Conservation (phyloP, 1,140 invertebrate species). For the Temnothorax nylanderi region DNA sequence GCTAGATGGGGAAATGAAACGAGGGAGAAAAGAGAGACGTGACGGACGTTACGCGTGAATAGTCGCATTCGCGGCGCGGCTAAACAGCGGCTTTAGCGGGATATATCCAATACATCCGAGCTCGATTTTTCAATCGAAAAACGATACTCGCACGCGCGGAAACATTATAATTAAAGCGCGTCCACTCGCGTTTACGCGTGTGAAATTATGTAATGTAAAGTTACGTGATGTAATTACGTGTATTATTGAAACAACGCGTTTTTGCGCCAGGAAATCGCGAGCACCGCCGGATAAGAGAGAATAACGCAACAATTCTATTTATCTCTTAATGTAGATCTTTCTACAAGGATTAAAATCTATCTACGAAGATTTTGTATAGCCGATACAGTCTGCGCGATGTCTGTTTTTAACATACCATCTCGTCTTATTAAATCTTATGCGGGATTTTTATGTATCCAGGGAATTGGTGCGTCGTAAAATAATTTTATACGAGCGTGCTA, state of each 20-base stretch:
- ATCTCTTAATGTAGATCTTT: neutral
- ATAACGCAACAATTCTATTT: neutral
- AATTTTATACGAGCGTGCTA: neutral
- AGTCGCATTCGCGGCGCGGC: neutral
- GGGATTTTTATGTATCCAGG: neutral
- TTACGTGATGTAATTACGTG: neutral
- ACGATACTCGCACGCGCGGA: slow-evolving; percentile 13
- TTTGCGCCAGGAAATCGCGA: neutral
- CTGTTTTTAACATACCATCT: neutral
- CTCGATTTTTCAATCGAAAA: slow-evolving; percentile 33
- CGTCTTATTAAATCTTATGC: neutral
- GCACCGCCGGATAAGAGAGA: neutral
- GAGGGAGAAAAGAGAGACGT: slow-evolving; percentile 10
- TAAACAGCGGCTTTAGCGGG: neutral
- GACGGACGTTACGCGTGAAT: slow-evolving; percentile 31
- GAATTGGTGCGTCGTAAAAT: neutral
- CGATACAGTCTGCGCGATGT: no score
- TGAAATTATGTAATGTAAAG: neutral
- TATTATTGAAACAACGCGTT: neutral
- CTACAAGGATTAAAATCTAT: no score
- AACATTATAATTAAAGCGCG: neutral
- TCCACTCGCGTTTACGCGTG: neutral
- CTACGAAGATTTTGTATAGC: no score
- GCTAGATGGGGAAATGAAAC: slow-evolving; percentile 25
- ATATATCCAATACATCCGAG: neutral